phyloP scores from a whole-genome alignment of 1,140 invertebrate genomes.

The Sitobion miscanthi region DNA sequence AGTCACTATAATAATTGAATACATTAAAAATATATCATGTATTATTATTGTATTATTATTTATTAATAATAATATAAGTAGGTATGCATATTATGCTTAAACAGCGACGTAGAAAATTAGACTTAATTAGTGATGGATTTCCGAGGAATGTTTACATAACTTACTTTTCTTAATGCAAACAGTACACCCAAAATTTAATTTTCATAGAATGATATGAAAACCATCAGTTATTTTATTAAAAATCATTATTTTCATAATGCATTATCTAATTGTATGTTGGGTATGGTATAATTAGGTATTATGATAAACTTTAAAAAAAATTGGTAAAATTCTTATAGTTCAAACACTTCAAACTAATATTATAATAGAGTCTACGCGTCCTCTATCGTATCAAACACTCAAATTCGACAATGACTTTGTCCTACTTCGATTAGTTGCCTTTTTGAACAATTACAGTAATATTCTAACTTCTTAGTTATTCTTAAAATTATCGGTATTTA shows the following conservation, averaged over 20 bases:
- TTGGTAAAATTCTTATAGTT: too few species aligned
- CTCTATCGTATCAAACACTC: too few species aligned
- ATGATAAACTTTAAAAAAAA: too few species aligned
- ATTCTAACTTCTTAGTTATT: not conserved
- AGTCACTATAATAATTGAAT: not conserved
- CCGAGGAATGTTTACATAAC: not conserved
- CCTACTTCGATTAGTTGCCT: not conserved
- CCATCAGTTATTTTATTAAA: not conserved
- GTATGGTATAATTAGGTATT: too few species aligned
- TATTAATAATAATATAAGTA: not conserved
- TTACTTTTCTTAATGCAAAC: not conserved
- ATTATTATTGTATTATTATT: not conserved
- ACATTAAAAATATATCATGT: not conserved
- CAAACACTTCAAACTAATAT: too few species aligned
- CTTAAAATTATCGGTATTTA: not conserved
- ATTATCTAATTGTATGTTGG: too few species aligned
- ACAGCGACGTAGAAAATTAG: not conserved
- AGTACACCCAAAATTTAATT: not conserved
- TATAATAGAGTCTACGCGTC: too few species aligned
- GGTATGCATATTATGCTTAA: not conserved
- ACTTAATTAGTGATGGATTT: not conserved
- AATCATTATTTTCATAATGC: too few species aligned
- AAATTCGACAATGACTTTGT: not conserved
- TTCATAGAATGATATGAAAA: not conserved
- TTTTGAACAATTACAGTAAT: not conserved